These are phyloP conservation scores for Vultur gryphus DNA, from an alignment of 2,797 vertebrate genomes.

Conservation along the genomic window DNA sequence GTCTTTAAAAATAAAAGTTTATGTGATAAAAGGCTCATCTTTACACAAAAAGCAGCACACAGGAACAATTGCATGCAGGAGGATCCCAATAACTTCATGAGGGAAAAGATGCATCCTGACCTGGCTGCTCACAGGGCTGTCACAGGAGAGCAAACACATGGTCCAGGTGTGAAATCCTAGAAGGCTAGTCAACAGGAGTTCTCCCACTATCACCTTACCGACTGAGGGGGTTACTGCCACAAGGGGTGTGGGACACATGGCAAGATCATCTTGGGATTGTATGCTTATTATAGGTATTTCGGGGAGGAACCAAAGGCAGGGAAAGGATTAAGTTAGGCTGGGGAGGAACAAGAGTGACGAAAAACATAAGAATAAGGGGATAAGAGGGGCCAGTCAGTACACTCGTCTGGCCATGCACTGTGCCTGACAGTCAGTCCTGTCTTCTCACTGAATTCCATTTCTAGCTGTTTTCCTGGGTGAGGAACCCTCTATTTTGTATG, in stretches of 20 bases:
- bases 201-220: background rate
- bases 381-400: background rate
- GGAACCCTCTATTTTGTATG: background rate
- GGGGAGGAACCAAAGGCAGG: background rate
- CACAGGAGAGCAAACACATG: background rate
- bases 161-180: background rate
- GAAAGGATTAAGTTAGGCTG: background rate
- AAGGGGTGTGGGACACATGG: background rate
- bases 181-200: background rate
- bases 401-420: background rate
- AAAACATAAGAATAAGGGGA: background rate
- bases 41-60: background rate
- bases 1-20: background rate
- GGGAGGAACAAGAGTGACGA: background rate
- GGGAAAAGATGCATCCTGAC: background rate
- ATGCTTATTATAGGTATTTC: background rate
- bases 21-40: background rate
- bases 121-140: background rate
- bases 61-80: background rate
- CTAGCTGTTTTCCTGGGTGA: background rate
- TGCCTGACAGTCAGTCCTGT: background rate
- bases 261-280: background rate
- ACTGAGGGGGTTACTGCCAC: background rate
- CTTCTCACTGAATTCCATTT: background rate
- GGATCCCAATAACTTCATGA: fast-evolving